Evolutionary conservation across 2,888 invertebrate species (phyloP), one percentile per base, ranked within the genome.

Genomic region (Heliconius sara): DNA sequence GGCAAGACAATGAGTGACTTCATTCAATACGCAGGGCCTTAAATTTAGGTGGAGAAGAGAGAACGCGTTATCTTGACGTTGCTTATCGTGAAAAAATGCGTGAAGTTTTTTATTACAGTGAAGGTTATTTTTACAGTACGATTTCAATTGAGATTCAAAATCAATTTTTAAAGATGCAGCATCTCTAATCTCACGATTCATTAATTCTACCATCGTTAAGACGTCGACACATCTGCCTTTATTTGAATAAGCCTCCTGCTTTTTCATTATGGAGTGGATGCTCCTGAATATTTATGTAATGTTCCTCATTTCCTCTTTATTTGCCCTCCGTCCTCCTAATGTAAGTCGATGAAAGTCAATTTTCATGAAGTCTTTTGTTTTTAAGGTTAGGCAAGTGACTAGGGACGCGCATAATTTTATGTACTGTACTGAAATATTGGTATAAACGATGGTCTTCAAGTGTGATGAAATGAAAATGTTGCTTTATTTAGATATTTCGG

Each of bases 241-340:
- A 73, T 91, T 89, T 89, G 87, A 89, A 91, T 90, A 89, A 86
- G 85, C 85, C 87, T 84, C 84, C 83, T 79, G 87, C 85, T 89
- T 91, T 92, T 92, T 91, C 91, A 90, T 92, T 90, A 90, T 85
- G 81, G 83, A 85, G 87, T 84, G 84, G 87, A 90, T 86, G 86
- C 87, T 85, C 85, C 84, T 91, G 90, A 90, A 92, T 92, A 91
- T 91, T 90, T 90, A 92, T 91, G 86, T 84, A 83, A 83, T 85
- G 85, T 85, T 85, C 84, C 87, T 86, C 88, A 88, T 89, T 87
- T 84, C 85, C 86, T 86, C 84, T 82, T 84, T 85, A 83, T 84
- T 81, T 76, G 77, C 81, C 74, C 76, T 83, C 79, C 30, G 60
- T 82, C 79, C 52, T 52, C 52, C 52, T 79, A 81, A 82, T 80